Base-by-base conservation (phyloP, 64 coral and sea anemone species). In the Catalaphyllia jardinei region DNA sequence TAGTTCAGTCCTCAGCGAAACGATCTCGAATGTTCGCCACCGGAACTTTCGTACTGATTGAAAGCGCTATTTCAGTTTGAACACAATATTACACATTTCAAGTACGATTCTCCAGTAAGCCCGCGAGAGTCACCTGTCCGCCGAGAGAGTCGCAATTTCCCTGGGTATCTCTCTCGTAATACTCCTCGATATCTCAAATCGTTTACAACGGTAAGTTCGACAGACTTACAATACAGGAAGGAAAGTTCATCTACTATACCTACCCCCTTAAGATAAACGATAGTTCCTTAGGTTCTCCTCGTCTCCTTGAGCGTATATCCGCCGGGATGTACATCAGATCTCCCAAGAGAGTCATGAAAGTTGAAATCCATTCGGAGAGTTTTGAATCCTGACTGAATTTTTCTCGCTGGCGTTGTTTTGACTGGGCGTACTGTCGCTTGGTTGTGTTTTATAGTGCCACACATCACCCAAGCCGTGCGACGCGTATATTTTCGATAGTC, bases 291-390 rank as follows among this genome's bases (percentile, higher is more conserved):
- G 62, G 38, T 84, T 69, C 31, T 49, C 38, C 81, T 46, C 33
- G 62, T 84, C 81, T 84, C 18, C 39, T 84, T 50, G 81, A 50
- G 24, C 81, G 81, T 25, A 49, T 69, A 15, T 42, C 63, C 17
- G 81, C 81, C 38, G 81, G 81, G 62, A 84, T 31, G 62, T 84
- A 84, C 81, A 84, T 84, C 4, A 84, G 71, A 84, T 84, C 63
- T 63, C 81, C 81, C 63, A 84, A 65, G 61, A 67, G 62, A 67
- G 81, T 84, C 81, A 84, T 84, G 19, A 51, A 35, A 19, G 10
- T 42, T 16, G 81, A 69, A 38, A 84, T 84, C 81, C 81, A 84
- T 84, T 71, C 81, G 81, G 35, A 10, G 63, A 20, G 22, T 71
- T 14, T 84, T 49, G 17, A 71, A 28, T 71, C 38, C 19, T 27